Percentiles rank a stretch among this genome's conserved stretches.
These are phyloP conservation scores for Blastobasis lacticolella DNA, from an alignment of 2,888 invertebrate genomes.

Conservation along the genomic window DNA sequence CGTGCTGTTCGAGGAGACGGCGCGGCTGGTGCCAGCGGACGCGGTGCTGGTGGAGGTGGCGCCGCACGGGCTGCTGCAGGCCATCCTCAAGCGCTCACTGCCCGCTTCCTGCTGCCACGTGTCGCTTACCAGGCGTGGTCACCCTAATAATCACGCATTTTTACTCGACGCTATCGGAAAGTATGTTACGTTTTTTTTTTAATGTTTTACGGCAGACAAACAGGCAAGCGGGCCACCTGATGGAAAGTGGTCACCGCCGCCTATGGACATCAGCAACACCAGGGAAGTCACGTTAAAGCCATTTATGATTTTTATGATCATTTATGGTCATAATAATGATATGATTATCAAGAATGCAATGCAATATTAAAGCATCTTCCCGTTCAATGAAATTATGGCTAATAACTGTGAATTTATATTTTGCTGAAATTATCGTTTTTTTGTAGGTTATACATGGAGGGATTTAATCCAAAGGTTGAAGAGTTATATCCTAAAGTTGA, in stretches of 20 bases:
- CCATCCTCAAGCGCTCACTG: conserved; percentile 86
- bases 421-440: background rate
- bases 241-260: too few species aligned
- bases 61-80: conserved; percentile 91
- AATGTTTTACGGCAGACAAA: too few species aligned
- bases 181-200: conserved; percentile 66
- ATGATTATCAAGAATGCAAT: background rate
- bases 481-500: conserved; percentile 82
- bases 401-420: background rate
- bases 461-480: conserved; percentile 80
- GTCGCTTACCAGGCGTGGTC: conserved; percentile 81
- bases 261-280: conserved; percentile 76
- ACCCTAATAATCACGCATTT: conserved; percentile 72
- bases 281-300: conserved; percentile 7
- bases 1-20: conserved; percentile 87
- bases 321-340: background rate
- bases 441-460: conserved; percentile 81
- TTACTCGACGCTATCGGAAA: conserved; percentile 77
- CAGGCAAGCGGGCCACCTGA: too few species aligned
- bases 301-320: background rate
- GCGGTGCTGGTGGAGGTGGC: conserved; percentile 91
- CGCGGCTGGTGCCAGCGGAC: conserved; percentile 81
- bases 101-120: conserved; percentile 77
- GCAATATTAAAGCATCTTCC: background rate
- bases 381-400: background rate